Conservation (phyloP, 2,113 vertebrate species). For the Cardinalis cardinalis region DNA sequence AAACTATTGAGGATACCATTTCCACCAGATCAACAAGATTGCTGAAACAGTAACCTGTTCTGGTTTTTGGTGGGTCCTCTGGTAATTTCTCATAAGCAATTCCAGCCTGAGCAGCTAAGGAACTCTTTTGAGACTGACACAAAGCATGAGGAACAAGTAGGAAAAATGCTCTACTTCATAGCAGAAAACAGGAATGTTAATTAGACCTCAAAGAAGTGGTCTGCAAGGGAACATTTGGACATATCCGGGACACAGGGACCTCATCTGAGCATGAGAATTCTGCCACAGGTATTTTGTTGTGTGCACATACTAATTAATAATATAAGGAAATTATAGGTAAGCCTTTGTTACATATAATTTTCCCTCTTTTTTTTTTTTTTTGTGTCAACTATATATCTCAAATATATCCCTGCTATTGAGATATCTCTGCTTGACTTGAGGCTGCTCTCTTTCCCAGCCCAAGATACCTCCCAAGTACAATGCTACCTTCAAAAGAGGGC, state of each 20-base stretch:
- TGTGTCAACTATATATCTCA: neutral
- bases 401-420: neutral
- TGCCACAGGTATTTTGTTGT: neutral
- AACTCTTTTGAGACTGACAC: neutral
- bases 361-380: fast-evolving
- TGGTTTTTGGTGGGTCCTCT: neutral
- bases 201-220: neutral
- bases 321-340: neutral
- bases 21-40: neutral
- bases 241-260: neutral
- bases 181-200: neutral
- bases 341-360: neutral
- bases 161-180: neutral
- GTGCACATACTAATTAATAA: neutral
- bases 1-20: neutral
- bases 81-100: neutral
- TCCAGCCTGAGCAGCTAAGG: neutral
- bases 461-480: neutral
- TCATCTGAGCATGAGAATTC: neutral
- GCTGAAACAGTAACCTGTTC: neutral
- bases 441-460: neutral
- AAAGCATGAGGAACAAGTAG: neutral
- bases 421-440: neutral
- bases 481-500: neutral
- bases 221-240: neutral